Base-by-base conservation (phyloP, 2,888 invertebrate genomes). In the Coecobrya sp. region DNA sequence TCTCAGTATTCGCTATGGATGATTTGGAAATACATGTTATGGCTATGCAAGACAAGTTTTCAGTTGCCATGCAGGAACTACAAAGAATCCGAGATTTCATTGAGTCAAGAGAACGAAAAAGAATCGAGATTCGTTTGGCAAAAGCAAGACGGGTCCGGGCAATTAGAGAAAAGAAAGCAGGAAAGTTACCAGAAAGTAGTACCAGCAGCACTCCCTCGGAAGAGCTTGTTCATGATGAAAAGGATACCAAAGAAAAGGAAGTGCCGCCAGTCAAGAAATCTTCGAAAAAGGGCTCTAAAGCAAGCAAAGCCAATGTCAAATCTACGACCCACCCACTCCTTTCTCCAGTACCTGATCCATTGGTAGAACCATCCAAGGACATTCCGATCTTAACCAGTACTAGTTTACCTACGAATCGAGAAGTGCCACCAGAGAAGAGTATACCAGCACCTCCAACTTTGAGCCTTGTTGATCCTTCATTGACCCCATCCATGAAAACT, bases 1-100 rank as follows among this genome's bases (percentile, higher is more conserved):
- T 73, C n/a, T 16, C 42, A 0, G 13, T 42, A 0, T 73, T 73
- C n/a, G 3, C 36, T 0, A 42, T 3, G 1, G 10, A 22, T 0
- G 73, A 73, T 19, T 11, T 73, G 73, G 42, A 42, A 73, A 42
- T 73, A 3, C 73, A 4, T 11, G n/a, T n/a, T n/a, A n/a, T 73
- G 42, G 42, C 8, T 5, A 73, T 73, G 42, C 42, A 73, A 5
- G 73, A 73, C 0, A 73, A 73, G 11, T 42, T 42, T 19, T 19
- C 19, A 19, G 1, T 42, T n/a, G 45, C 73, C 11, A 73, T 45
- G 36, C 7, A 8, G 36, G 42, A 73, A n/a, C 36, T 73, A 1
- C 19, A 42, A 5, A 73, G 8, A 45, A 42, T 73, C 19, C 73
- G 73, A 2, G 42, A 73, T 7, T 8, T 19, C 10, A 45, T 73